These are phyloP conservation scores for Naja naja DNA, from an alignment of 2,113 vertebrate species.

Conservation along the genomic window DNA sequence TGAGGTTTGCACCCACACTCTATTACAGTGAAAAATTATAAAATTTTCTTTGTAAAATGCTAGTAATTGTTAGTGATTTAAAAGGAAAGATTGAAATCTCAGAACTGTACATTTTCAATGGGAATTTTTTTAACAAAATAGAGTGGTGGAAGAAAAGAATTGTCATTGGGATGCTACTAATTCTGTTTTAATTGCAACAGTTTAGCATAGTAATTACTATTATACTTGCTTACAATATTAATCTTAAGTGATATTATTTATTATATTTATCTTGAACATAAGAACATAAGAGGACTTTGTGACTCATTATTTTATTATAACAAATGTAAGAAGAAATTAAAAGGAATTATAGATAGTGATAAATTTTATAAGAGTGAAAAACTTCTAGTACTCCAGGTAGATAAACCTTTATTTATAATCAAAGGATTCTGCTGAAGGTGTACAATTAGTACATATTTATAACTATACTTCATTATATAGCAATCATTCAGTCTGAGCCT, in stretches of 20 bases:
- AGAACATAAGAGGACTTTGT: neutral
- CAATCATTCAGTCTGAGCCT: neutral
- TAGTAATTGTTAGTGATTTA: conserved; percentile 40
- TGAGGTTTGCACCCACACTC: conserved; percentile 1
- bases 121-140: neutral
- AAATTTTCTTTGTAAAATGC: conserved; percentile 34
- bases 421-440: neutral
- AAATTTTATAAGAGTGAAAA: neutral
- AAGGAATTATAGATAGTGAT: neutral
- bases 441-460: neutral
- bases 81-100: conserved; percentile 20
- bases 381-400: neutral
- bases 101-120: neutral
- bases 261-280: neutral
- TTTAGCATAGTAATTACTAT: neutral
- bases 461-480: neutral
- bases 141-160: neutral
- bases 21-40: conserved; percentile 30
- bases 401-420: neutral
- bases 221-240: neutral
- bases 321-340: neutral
- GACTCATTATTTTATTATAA: neutral
- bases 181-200: neutral
- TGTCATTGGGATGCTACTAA: neutral
- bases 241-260: neutral